Evolutionary conservation across 2,888 invertebrate species (phyloP), one percentile per base, ranked within the genome.

Genomic region (Lymantria dispar): DNA sequence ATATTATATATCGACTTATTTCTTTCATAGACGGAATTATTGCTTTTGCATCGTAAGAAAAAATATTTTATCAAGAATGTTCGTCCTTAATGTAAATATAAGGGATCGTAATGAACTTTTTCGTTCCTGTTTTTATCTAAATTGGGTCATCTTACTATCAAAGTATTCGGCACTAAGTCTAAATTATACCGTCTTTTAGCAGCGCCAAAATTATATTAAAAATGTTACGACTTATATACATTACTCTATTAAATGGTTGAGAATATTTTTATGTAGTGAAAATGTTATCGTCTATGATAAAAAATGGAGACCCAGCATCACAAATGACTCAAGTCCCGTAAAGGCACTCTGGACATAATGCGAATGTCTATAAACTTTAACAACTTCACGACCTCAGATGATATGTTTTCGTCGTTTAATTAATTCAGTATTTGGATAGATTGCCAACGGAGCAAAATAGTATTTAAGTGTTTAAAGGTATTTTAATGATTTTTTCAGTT

Each of bases 1-100:
- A 22, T 22, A 22, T 22, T 22, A 22, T 22, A 3, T 22, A 22
- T 22, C 22, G 22, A 3, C 22, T 22, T 2, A 22, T 22, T 22
- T 22, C 22, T 22, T 22, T 3, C 5, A 22, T 22, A 22, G 22
- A 22, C 22, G 5, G 22, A 22, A 22, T 33, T 10, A 48, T 14
- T 42, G 30, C 49, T 43, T 31, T 50, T 38, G 47, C 42, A 58
- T 58, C 58, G 54, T 52, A 52, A 45, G 50, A 48, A 50, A 53
- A 51, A 48, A 53, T 49, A 48, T 55, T 47, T 42, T 60, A 52
- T 60, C 50, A 62, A 47, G 57, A 60, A 63, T 60, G 50, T 50
- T 45, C 12, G 46, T 58, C 63, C 36, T 38, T 38, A 38, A 38
- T 38, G 38, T 38, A 12, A 12, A 12, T 33, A 14, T 40, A 40